Conservation (phyloP, 2,888 invertebrate genomes). For the Hyalella azteca region DNA sequence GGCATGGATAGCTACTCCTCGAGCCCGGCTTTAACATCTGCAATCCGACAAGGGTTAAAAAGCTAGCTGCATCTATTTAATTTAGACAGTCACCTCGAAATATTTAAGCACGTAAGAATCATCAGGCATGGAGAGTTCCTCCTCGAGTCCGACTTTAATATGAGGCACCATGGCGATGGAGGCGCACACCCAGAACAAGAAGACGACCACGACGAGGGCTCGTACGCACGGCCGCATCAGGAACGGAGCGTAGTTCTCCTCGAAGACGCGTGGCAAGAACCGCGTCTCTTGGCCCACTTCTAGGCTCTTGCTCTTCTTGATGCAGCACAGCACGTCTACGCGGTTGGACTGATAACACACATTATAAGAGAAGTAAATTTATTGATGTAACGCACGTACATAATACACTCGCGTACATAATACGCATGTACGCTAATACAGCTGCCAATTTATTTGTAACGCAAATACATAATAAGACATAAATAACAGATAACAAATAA, state of each 20-base stretch:
- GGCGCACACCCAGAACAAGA: conserved; percentile 89
- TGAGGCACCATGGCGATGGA: conserved; percentile 89
- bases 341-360: conserved; percentile 72
- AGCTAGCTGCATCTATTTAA: too few species aligned
- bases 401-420: too few species aligned
- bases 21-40: conserved; percentile 89
- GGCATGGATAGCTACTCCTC: conserved; percentile 98
- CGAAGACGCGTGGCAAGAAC: conserved; percentile 62
- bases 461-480: too few species aligned
- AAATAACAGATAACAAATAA: too few species aligned
- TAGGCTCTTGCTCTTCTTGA: conserved; percentile 70
- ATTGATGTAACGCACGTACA: too few species aligned
- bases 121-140: conserved; percentile 95
- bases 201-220: conserved; percentile 79
- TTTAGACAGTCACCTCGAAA: conserved; percentile 75
- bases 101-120: conserved; percentile 96
- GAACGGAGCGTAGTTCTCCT: conserved; percentile 64
- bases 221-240: conserved; percentile 68
- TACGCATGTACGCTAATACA: too few species aligned
- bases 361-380: too few species aligned
- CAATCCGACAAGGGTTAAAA: too few species aligned
- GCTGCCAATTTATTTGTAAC: too few species aligned
- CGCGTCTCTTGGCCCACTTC: conserved; percentile 35
- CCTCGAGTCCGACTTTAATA: conserved; percentile 92
- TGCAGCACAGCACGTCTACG: conserved; percentile 84